Percentiles rank a stretch among this genome's conserved stretches.
Evolutionary conservation across 2,888 invertebrate genomes (phyloP).

Genomic region (Microchrysa polita): DNA sequence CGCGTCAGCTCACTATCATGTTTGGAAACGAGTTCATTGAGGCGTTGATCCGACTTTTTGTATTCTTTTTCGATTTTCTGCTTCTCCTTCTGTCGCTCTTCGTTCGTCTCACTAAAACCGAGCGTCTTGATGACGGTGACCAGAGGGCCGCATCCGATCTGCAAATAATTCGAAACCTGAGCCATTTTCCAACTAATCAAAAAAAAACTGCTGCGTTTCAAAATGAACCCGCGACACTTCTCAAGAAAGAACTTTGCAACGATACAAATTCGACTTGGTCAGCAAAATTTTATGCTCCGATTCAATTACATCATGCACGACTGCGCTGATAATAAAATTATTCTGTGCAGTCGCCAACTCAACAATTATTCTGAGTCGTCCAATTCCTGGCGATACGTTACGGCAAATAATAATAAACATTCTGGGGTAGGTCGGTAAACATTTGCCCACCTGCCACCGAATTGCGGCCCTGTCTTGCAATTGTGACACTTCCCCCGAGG

Average conservation of each 20-base stretch:
- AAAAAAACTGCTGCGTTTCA: not conserved
- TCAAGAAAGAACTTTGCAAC: not conserved
- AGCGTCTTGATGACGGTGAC: slow-evolving; percentile 96
- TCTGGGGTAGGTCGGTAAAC: too few species aligned
- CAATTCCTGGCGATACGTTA: not conserved
- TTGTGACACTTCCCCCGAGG: slow-evolving; percentile 35
- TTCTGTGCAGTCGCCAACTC: too few species aligned
- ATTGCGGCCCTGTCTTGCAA: slow-evolving; percentile 37
- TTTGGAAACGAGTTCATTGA: slow-evolving; percentile 87
- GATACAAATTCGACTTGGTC: not conserved
- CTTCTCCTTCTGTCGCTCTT: slow-evolving; percentile 92
- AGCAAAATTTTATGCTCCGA: not conserved
- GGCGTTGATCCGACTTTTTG: slow-evolving; percentile 86
- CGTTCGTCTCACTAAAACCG: slow-evolving; percentile 93
- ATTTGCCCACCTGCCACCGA: slow-evolving; percentile 29
- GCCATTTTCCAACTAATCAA: slow-evolving; percentile 5
- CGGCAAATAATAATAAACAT: slow-evolving; percentile 43
- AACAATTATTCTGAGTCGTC: slow-evolving; percentile 7
- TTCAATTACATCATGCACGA: slow-evolving; percentile 28
- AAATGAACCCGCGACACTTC: not conserved
- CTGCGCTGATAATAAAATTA: slow-evolving; percentile 28
- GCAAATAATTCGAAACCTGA: slow-evolving; percentile 49
- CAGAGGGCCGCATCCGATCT: slow-evolving; percentile 80
- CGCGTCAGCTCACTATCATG: slow-evolving; percentile 87
- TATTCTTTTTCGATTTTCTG: slow-evolving; percentile 93